These are phyloP conservation scores for Pteruthius melanotis DNA, from an alignment of 2,113 vertebrate species.

Conservation along the genomic window DNA sequence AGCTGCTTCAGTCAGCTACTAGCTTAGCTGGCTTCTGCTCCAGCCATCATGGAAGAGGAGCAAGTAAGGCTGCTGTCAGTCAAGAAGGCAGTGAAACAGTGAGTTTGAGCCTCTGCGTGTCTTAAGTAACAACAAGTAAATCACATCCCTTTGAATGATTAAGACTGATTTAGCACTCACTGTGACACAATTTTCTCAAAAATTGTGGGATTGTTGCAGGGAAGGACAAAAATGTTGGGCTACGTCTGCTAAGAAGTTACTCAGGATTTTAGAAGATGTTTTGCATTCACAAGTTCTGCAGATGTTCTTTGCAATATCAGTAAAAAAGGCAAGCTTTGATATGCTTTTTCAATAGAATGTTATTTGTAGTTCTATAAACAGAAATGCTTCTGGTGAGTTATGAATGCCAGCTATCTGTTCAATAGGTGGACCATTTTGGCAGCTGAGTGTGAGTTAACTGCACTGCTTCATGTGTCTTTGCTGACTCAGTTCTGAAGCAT, in stretches of 20 bases:
- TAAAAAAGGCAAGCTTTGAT: background rate
- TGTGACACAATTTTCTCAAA: background rate
- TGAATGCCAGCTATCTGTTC: background rate
- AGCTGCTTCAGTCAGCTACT: background rate
- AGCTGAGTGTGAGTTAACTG: background rate
- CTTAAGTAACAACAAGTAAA: background rate
- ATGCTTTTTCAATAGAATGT: background rate
- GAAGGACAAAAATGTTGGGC: background rate
- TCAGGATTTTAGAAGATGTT: background rate
- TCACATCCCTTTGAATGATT: background rate
- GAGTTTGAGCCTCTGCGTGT: background rate
- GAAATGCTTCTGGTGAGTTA: background rate
- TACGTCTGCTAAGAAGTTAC: background rate
- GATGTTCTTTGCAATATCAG: background rate
- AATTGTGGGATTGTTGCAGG: background rate
- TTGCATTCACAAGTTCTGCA: background rate
- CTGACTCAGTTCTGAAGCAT: background rate
- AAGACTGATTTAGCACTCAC: background rate
- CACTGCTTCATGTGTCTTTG: background rate
- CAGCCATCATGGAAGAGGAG: background rate
- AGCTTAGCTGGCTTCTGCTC: background rate
- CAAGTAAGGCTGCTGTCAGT: background rate
- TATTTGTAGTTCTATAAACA: slow-evolving; percentile 29
- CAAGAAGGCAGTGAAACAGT: background rate
- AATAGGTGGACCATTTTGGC: background rate